Conservation (phyloP, 1,140 invertebrate genomes). For the Trachymyrmex septentrionalis region DNA sequence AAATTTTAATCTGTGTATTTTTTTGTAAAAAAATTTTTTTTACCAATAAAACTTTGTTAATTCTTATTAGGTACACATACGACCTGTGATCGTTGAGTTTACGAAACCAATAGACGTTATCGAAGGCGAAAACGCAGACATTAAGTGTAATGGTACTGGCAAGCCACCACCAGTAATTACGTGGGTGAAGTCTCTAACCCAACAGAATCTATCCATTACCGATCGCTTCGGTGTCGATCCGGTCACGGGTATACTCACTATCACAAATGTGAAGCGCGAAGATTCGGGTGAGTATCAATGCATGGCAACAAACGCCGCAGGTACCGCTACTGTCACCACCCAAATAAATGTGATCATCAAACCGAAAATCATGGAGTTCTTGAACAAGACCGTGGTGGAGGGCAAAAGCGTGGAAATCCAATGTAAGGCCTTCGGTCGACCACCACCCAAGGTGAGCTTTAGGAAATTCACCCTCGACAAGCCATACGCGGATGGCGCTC, state of each 20-base stretch:
- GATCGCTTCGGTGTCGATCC: slow-evolving; percentile 92
- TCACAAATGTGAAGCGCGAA: slow-evolving; percentile 91
- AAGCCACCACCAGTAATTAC: slow-evolving; percentile 93
- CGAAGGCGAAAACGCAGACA: slow-evolving; percentile 92
- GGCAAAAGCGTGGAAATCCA: slow-evolving; percentile 89
- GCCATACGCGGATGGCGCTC: slow-evolving; percentile 88
- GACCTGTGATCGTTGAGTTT: slow-evolving; percentile 89
- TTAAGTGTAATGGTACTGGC: slow-evolving; percentile 92
- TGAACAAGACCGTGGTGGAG: slow-evolving; percentile 91
- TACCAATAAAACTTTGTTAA: neutral
- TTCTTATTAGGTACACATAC: slow-evolving; percentile 90
- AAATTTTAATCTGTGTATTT: neutral
- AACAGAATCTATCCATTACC: slow-evolving; percentile 89
- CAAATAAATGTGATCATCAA: slow-evolving; percentile 90
- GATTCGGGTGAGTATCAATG: slow-evolving; percentile 95
- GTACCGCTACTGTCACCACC: slow-evolving; percentile 89
- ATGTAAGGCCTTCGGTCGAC: slow-evolving; percentile 92
- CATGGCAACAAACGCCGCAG: slow-evolving; percentile 93
- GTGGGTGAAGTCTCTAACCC: slow-evolving; percentile 91
- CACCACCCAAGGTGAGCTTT: slow-evolving; percentile 92
- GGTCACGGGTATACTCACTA: slow-evolving; percentile 90
- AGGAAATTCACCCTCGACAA: slow-evolving; percentile 88
- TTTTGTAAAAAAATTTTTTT: neutral
- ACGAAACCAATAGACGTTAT: slow-evolving; percentile 88
- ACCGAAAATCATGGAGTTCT: slow-evolving; percentile 92